Conservation (phyloP, 2,888 invertebrate species). For the Hanleya hanleyi region DNA sequence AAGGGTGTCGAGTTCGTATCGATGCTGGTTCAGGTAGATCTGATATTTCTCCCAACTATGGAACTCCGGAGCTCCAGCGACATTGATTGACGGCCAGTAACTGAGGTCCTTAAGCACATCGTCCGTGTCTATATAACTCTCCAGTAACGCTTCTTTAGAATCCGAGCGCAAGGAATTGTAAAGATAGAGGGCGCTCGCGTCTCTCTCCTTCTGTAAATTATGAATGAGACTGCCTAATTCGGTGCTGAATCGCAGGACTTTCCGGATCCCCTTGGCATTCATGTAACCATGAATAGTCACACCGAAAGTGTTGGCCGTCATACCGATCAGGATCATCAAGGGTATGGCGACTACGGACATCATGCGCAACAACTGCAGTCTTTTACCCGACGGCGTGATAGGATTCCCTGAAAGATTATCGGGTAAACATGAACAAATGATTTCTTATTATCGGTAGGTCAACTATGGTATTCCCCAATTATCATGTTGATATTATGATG, state of each 20-base stretch:
- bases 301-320: conserved; percentile 56
- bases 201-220: conserved; percentile 59
- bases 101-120: conserved; percentile 50
- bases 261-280: neutral
- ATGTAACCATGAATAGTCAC: neutral
- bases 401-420: conserved; percentile 51
- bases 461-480: no score
- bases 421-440: no score
- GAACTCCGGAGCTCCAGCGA: conserved; percentile 40
- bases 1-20: conserved; percentile 54
- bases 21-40: conserved; percentile 55
- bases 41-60: conserved; percentile 50
- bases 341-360: conserved; percentile 57
- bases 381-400: conserved; percentile 55
- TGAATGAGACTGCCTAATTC: conserved; percentile 50
- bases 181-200: conserved; percentile 61
- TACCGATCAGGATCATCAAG: conserved; percentile 51
- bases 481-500: no score
- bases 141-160: conserved; percentile 53
- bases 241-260: conserved; percentile 33
- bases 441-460: no score
- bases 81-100: conserved; percentile 50
- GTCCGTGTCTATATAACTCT: conserved; percentile 56
- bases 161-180: conserved; percentile 51
- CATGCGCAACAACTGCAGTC: conserved; percentile 60